These are phyloP conservation scores for Cochlearius cochlearius DNA, from an alignment of 2,113 vertebrate species.

Conservation along the genomic window DNA sequence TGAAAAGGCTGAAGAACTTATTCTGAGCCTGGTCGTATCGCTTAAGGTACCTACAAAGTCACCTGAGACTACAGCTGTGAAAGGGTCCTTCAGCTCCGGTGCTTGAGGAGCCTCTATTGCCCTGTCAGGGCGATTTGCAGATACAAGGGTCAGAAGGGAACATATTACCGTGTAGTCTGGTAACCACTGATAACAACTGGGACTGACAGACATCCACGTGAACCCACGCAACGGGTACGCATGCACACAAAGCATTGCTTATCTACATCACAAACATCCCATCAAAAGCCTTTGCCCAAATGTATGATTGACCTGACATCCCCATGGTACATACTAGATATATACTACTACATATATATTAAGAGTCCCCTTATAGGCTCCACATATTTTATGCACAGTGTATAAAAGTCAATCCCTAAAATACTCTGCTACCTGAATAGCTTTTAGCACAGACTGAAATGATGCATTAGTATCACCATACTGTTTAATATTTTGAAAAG, in stretches of 20 bases:
- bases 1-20: background rate
- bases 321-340: background rate
- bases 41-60: background rate
- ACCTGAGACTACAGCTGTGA: background rate
- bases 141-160: background rate
- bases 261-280: background rate
- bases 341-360: rapidly evolving
- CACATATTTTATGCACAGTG: background rate
- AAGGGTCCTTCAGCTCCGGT: background rate
- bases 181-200: background rate
- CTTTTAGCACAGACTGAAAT: background rate
- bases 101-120: background rate
- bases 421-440: background rate
- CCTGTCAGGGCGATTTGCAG: background rate
- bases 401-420: background rate
- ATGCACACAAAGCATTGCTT: background rate
- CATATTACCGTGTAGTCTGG: no score
- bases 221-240: background rate
- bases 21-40: background rate
- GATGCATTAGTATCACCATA: background rate
- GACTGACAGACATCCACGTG: background rate
- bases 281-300: background rate
- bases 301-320: background rate
- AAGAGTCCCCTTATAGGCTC: background rate
- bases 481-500: background rate